A percentile compares a stretch with the other conserved stretches of the same genome.
Evolutionary conservation across 2,113 vertebrate species (phyloP).

Genomic region (Calidris pygmaea): DNA sequence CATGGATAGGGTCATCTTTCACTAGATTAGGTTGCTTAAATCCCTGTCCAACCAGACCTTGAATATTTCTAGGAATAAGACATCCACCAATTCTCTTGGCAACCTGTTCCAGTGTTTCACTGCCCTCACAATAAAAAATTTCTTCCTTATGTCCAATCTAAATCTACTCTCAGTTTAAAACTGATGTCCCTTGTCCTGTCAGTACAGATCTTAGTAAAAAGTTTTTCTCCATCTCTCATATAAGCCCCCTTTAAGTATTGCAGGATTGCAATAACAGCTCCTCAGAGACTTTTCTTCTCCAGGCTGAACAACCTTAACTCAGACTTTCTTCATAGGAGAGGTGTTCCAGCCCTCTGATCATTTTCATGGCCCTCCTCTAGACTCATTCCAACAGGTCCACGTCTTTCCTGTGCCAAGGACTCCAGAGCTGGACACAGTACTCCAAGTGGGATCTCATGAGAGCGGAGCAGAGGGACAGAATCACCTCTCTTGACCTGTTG

Average conservation of each 20-base stretch:
- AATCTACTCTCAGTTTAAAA: background rate
- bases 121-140: background rate
- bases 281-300: background rate
- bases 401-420: accelerated
- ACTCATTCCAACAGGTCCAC: accelerated
- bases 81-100: background rate
- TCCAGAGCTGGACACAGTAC: background rate
- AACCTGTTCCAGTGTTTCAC: background rate
- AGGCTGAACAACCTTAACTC: background rate
- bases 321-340: background rate
- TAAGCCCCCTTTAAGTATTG: background rate
- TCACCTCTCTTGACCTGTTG: background rate
- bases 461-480: background rate
- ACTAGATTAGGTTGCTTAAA: background rate
- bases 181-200: background rate
- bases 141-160: background rate
- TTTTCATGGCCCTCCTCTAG: background rate
- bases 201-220: background rate
- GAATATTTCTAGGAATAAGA: background rate
- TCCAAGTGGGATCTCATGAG: accelerated
- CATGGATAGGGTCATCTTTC: background rate
- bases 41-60: background rate
- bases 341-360: accelerated
- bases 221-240: background rate
- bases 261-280: background rate